Base-by-base conservation (phyloP, 2,888 invertebrate species). In the Heliconius ethilla region DNA sequence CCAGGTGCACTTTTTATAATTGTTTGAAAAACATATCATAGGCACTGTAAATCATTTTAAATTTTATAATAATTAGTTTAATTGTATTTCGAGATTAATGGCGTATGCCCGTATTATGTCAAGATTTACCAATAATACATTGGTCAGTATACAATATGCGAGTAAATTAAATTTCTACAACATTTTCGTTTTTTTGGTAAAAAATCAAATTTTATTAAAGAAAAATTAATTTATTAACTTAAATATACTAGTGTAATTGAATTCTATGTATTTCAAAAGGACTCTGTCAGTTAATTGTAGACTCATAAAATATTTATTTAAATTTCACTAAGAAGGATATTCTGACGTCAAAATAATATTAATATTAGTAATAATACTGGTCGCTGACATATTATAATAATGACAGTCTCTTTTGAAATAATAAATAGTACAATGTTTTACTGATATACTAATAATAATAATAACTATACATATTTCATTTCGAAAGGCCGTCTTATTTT, bases 21-120 rank as follows among this genome's bases (percentile, higher is more conserved):
- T 75, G 74, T 76, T 76, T 76, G 29, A 75, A 62, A 77, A 78
- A 80, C 80, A 80, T 80, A 80, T 80, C 80, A 78, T 74, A 76
- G 75, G 78, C 75, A 78, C 78, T 78, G 78, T 78, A 78, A 72
- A 75, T 75, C 55, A 70, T 40, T 75, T 45, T 75, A 45, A 75
- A 70, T 75, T 51, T 33, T 67, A 51, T 70, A 59, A 59, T 72
- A 72, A 51, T 78, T 59, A 59, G 29, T 66, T 78, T 66, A 75
- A 72, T 55, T 75, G 18, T 72, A 59, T 67, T 45, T 29, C 55
- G 75, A 78, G 75, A 78, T 75, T 75, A 69, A 62, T 66, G 45
- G 65, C 66, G 70, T 78, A 27, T 40, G 70, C 33, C 70, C 15
- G 55, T 29, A 29, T 70, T 70, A 22, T 55, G 67, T 55, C 22